These are phyloP conservation scores for Euschistus heros DNA, from an alignment of 1,140 invertebrate genomes.

Conservation along the genomic window DNA sequence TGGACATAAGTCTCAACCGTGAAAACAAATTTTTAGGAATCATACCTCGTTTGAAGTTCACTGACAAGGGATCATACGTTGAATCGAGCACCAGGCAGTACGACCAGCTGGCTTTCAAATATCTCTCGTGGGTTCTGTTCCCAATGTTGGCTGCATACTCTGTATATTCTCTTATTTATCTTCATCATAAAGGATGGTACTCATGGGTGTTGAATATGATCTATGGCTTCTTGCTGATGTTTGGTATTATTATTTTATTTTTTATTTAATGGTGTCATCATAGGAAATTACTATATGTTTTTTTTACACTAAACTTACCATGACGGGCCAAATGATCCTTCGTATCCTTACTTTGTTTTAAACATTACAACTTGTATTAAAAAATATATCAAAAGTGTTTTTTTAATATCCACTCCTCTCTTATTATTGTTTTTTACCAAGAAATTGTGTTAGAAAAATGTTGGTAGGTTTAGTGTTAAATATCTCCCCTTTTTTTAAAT, in stretches of 20 bases:
- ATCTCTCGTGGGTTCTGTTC: constrained; percentile 91
- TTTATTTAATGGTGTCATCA: too few relatives aligned
- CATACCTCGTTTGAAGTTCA: constrained; percentile 68
- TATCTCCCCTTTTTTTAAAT: too few relatives aligned
- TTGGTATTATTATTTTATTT: constrained; percentile 47
- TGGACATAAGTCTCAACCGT: constrained; percentile 71
- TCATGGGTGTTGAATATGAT: constrained; percentile 87
- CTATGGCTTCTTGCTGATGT: constrained; percentile 95
- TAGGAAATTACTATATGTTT: too few relatives aligned
- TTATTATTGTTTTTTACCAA: too few relatives aligned
- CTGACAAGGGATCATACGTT: constrained; percentile 93
- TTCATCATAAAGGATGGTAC: constrained; percentile 99
- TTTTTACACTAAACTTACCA: too few relatives aligned
- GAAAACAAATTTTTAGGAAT: constrained; percentile 63
- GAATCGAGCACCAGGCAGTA: constrained; percentile 91
- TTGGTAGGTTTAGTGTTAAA: too few relatives aligned
- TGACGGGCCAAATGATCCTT: too few relatives aligned
- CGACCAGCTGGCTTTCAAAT: constrained; percentile 91
- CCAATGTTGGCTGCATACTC: constrained; percentile 87
- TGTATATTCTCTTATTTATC: constrained; percentile 91
- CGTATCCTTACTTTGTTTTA: too few relatives aligned
- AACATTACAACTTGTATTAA: too few relatives aligned
- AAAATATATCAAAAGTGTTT: too few relatives aligned
- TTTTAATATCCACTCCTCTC: too few relatives aligned
- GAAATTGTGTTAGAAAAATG: too few relatives aligned